Conservation (phyloP, 23 tunicate genomes). For the Clavelina lepadiformis region DNA sequence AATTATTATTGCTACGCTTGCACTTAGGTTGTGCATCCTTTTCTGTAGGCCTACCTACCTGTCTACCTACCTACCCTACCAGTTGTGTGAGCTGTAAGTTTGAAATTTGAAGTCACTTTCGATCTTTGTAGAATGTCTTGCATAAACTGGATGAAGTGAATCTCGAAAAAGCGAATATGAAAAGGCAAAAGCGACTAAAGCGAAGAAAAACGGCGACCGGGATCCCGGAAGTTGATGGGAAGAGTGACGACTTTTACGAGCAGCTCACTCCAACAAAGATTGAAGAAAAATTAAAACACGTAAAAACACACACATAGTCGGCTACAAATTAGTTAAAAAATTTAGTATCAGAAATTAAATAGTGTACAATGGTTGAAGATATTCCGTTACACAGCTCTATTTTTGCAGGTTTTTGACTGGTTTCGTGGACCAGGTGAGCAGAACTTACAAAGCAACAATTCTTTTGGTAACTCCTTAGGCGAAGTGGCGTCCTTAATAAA, state of each 20-base stretch:
- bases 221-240: constrained; percentile 37
- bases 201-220: constrained; percentile 64
- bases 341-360: too few relatives aligned
- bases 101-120: too few relatives aligned
- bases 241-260: neutral
- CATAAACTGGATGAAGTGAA: constrained; percentile 13
- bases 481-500: constrained; percentile 12
- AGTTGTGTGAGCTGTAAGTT: too few relatives aligned
- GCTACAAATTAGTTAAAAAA: too few relatives aligned
- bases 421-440: constrained; percentile 65
- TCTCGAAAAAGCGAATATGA: constrained; percentile 6
- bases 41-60: too few relatives aligned
- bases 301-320: too few relatives aligned
- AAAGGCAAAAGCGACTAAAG: neutral
- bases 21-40: too few relatives aligned
- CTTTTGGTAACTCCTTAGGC: constrained; percentile 16
- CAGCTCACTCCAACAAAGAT: constrained; percentile 9
- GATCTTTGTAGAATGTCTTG: constrained; percentile 23
- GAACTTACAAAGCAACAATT: constrained; percentile 4
- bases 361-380: too few relatives aligned
- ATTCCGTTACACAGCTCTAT: neutral
- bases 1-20: too few relatives aligned
- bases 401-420: constrained; percentile 60
- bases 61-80: too few relatives aligned
- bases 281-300: constrained; percentile 16